These are phyloP conservation scores for Lagodon rhomboides DNA, from an alignment of 2,797 vertebrate species.

Conservation along the genomic window DNA sequence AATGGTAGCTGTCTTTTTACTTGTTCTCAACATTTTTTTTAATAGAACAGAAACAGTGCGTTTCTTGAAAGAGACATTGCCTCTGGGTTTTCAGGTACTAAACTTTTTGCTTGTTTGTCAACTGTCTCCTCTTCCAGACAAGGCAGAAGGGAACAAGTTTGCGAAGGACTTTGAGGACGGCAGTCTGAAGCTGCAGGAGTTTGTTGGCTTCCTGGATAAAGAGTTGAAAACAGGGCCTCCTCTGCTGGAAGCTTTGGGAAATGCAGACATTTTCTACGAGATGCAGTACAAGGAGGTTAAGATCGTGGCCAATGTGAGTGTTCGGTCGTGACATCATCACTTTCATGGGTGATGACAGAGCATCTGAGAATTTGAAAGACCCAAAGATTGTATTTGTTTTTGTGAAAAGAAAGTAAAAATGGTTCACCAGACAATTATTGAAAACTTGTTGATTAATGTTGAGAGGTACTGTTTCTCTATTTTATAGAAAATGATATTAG, in stretches of 20 bases:
- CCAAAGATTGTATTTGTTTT: background rate
- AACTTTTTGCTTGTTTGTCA: background rate
- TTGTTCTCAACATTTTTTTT: no score
- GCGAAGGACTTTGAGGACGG: slow-evolving; percentile 99
- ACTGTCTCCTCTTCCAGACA: slow-evolving; percentile 84
- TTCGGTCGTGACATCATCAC: background rate
- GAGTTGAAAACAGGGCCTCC: slow-evolving; percentile 92
- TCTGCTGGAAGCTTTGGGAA: slow-evolving; percentile 92
- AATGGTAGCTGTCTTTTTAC: no score
- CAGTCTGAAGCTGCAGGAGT: slow-evolving; percentile 94
- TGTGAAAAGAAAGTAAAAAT: background rate
- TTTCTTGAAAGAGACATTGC: background rate
- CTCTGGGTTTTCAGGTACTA: background rate
- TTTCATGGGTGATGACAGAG: background rate
- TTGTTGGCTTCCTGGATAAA: slow-evolving; percentile 93
- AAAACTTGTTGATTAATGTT: background rate
- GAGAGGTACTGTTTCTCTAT: background rate
- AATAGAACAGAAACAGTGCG: no score
- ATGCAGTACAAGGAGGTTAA: slow-evolving; percentile 99
- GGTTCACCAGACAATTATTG: background rate
- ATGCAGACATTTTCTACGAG: slow-evolving; percentile 97
- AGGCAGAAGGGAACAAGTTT: slow-evolving; percentile 97
- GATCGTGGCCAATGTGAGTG: slow-evolving; percentile 97
- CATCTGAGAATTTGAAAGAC: background rate
- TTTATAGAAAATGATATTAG: background rate